phyloP scores from a whole-genome alignment of 2,113 vertebrate species.

The Bubalus kerabau region DNA sequence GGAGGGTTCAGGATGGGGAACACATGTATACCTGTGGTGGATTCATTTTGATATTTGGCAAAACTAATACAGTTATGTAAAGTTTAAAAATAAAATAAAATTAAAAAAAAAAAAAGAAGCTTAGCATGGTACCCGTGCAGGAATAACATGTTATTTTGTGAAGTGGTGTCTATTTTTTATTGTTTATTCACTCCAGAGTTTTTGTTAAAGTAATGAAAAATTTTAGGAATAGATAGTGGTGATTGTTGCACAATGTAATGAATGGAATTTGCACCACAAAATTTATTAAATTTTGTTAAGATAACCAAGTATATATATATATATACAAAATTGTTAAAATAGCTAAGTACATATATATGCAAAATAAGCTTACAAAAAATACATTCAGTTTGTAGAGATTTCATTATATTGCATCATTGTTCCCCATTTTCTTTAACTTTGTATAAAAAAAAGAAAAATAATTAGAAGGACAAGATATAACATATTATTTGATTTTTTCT shows the following conservation, averaged over 20 bases:
- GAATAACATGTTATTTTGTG: background rate
- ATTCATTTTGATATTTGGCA: too few relatives aligned
- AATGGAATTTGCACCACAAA: background rate
- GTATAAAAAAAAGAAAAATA: background rate
- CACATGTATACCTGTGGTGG: too few relatives aligned
- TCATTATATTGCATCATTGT: background rate
- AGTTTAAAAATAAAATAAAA: too few relatives aligned
- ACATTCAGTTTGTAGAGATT: background rate
- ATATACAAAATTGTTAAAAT: background rate
- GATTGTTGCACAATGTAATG: background rate
- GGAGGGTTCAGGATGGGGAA: too few relatives aligned
- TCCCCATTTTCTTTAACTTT: background rate
- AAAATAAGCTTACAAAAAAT: background rate
- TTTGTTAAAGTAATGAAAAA: background rate
- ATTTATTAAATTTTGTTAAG: background rate
- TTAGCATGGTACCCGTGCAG: background rate
- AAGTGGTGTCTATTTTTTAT: background rate
- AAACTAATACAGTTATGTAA: too few relatives aligned
- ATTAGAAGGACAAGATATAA: too few relatives aligned
- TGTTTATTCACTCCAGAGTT: background rate
- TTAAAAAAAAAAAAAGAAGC: too few relatives aligned
- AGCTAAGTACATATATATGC: background rate
- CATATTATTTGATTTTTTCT: background rate
- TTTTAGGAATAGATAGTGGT: background rate
- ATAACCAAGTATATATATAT: too few relatives aligned